A percentile compares a stretch with the other conserved stretches of the same genome.
These are phyloP conservation scores for Willowsia nigromaculata DNA, from an alignment of 2,888 invertebrate species.

Conservation along the genomic window DNA sequence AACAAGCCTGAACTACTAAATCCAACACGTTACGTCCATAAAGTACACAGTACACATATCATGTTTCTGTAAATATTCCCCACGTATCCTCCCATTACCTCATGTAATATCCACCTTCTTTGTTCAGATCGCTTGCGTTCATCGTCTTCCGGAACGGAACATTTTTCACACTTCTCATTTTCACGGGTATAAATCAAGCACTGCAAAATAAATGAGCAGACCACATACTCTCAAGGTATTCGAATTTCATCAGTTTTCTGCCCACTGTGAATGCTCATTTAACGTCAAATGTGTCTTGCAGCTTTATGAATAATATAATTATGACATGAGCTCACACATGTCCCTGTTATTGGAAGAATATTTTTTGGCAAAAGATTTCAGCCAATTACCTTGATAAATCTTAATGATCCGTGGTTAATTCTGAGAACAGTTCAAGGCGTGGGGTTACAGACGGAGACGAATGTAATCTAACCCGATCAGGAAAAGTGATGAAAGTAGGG, in stretches of 20 bases:
- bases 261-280: conserved; percentile 22
- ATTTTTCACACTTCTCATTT: not conserved
- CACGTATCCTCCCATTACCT: not conserved
- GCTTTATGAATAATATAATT: not conserved
- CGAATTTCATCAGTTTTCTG: conserved; percentile 7
- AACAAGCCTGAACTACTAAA: not conserved
- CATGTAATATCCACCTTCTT: not conserved
- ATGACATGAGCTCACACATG: not conserved
- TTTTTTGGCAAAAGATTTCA: conserved; percentile 16
- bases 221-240: conserved; percentile 10
- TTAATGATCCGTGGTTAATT: conserved; percentile 29
- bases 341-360: not conserved
- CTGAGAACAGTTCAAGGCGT: not conserved
- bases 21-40: not conserved
- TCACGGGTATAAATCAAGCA: not conserved
- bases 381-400: conserved; percentile 40
- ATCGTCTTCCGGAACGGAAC: not conserved
- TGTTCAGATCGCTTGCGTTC: not conserved
- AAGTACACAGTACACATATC: not conserved
- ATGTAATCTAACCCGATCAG: not conserved
- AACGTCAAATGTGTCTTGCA: conserved; percentile 22
- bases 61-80: not conserved
- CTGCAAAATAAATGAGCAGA: not conserved
- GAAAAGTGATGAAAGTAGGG: not conserved
- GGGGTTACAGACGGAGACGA: not conserved